A percentile compares a stretch with the other conserved stretches of the same genome.
phyloP scores from a whole-genome alignment of 2,113 vertebrate genomes.

The Rattus rattus region DNA sequence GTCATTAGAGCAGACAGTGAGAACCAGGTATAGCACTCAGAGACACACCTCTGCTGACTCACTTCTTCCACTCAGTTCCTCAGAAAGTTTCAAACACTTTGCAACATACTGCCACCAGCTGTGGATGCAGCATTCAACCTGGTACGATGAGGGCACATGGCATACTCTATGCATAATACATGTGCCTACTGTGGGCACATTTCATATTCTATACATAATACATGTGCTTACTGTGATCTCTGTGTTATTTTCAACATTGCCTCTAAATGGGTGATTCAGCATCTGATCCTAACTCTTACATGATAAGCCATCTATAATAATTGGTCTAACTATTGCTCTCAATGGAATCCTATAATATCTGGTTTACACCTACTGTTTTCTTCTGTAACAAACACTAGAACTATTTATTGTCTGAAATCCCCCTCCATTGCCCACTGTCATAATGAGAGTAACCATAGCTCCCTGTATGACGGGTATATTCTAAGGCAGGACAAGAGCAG shows the following conservation, averaged over 20 bases:
- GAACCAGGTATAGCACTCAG: not conserved
- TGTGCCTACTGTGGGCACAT: not conserved
- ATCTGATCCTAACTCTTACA: not conserved
- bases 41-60: too few relatives aligned
- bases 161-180: not conserved
- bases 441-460: not conserved
- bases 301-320: not conserved
- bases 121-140: not conserved
- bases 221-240: not conserved
- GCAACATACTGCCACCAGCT: not conserved
- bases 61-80: not conserved
- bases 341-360: not conserved
- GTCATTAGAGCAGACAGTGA: not conserved
- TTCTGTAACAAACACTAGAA: not conserved
- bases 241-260: not conserved
- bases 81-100: not conserved
- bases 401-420: not conserved
- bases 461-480: not conserved
- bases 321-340: not conserved
- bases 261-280: conserved; percentile 10
- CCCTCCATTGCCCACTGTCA: not conserved
- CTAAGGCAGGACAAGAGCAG: not conserved
- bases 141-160: not conserved
- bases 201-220: not conserved
- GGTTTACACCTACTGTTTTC: not conserved